Conservation (phyloP, 2,888 invertebrate genomes). For the Tortricodes alternella region DNA sequence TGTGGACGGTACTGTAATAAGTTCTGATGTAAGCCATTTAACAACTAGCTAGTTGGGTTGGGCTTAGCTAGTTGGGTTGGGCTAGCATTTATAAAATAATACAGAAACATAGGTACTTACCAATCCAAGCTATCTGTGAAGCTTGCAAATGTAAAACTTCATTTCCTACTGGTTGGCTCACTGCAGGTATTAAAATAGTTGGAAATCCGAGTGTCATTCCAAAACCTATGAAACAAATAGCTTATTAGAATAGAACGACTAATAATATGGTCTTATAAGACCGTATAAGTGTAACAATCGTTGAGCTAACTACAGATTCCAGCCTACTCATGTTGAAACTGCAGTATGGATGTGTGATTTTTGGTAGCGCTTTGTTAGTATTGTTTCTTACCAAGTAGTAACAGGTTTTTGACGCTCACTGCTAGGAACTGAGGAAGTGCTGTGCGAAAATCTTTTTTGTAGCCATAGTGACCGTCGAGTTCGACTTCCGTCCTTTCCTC, state of each 20-base stretch:
- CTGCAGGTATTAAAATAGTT: conserved; percentile 90
- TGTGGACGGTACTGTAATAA: no score
- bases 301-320: no score
- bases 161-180: conserved; percentile 78
- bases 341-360: no score
- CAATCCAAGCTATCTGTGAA: conserved; percentile 89
- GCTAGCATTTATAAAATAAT: not conserved
- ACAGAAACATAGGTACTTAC: conserved; percentile 66
- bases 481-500: not conserved
- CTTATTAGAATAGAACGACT: no score
- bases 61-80: not conserved
- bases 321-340: no score
- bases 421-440: conserved; percentile 89
- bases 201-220: conserved; percentile 92
- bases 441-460: conserved; percentile 75
- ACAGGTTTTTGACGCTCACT: conserved; percentile 90
- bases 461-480: conserved; percentile 46
- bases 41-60: no score
- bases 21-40: no score
- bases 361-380: no score
- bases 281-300: no score
- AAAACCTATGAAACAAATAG: conserved; percentile 74
- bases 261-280: no score
- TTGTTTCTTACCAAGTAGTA: conserved; percentile 83
- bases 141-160: conserved; percentile 78